Evolutionary conservation across 2,797 vertebrate species (phyloP).

Genomic region (Phoxinus dragarum): DNA sequence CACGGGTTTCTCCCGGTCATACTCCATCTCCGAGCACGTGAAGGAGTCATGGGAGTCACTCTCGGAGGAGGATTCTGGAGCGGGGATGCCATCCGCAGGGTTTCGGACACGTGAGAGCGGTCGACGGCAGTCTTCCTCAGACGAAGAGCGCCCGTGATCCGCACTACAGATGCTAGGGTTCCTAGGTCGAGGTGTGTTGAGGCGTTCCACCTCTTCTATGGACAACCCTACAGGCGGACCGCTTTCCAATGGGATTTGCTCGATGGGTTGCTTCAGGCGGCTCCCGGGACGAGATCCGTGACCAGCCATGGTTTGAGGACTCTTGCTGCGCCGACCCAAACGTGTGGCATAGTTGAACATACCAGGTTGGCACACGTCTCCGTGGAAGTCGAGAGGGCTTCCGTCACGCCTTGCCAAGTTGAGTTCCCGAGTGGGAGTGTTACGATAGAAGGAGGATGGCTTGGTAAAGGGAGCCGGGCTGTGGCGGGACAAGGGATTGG

Average conservation of each 20-base stretch:
- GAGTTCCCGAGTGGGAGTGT: conserved; percentile 92
- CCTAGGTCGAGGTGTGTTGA: conserved; percentile 94
- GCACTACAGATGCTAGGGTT: conserved; percentile 98
- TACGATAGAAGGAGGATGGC: conserved; percentile 90
- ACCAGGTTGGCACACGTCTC: conserved; percentile 86
- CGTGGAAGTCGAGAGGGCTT: conserved; percentile 87
- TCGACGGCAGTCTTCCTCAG: conserved; percentile 92
- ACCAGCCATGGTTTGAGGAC: conserved; percentile 90
- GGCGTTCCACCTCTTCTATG: conserved; percentile 96
- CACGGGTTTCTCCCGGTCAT: conserved; percentile 91
- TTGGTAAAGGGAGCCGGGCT: conserved; percentile 95
- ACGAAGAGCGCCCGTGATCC: conserved; percentile 95
- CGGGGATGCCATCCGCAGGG: conserved; percentile 93
- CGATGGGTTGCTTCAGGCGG: conserved; percentile 92
- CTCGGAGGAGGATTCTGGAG: conserved; percentile 95
- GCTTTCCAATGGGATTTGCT: conserved; percentile 90
- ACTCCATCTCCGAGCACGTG: conserved; percentile 99
- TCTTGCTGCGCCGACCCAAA: conserved; percentile 94
- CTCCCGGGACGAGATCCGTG: conserved; percentile 89
- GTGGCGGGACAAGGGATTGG: conserved; percentile 91
- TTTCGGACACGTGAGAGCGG: conserved; percentile 93
- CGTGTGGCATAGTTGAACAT: conserved; percentile 92
- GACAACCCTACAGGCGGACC: conserved; percentile 93
- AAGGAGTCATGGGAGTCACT: conserved; percentile 99
- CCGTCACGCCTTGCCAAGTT: conserved; percentile 91